phyloP scores from a whole-genome alignment of 2,888 invertebrate species.

The Oligia strigilis region DNA sequence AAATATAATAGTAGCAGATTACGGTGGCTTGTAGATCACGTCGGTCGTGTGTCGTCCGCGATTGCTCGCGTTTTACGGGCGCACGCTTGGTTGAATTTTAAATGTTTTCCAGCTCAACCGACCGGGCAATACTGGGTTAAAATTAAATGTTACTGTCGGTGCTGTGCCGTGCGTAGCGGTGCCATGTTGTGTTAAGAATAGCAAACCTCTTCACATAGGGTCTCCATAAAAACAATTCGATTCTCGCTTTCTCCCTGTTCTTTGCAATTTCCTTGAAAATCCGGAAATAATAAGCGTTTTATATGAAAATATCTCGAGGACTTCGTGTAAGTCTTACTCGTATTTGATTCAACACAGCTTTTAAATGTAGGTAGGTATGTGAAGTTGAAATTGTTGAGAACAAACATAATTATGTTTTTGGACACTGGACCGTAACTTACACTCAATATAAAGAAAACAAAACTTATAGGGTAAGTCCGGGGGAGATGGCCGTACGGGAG shows the following conservation, averaged over 20 bases:
- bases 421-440: too few relatives aligned
- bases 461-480: too few relatives aligned
- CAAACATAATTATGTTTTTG: not conserved
- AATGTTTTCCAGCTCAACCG: slow-evolving; percentile 60
- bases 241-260: slow-evolving; percentile 38
- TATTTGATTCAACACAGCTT: slow-evolving; percentile 20
- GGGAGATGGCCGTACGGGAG: too few relatives aligned
- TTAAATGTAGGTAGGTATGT: slow-evolving; percentile 1
- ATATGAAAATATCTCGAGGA: slow-evolving; percentile 29
- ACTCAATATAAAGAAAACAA: too few relatives aligned
- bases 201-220: slow-evolving; percentile 40
- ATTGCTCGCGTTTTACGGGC: slow-evolving; percentile 59
- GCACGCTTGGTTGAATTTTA: slow-evolving; percentile 63
- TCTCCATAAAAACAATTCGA: slow-evolving; percentile 56
- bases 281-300: slow-evolving; percentile 49
- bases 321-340: slow-evolving; percentile 11
- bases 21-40: slow-evolving; percentile 37
- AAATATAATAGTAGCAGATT: slow-evolving; percentile 54
- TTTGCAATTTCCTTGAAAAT: slow-evolving; percentile 49
- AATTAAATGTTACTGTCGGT: slow-evolving; percentile 46
- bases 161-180: slow-evolving; percentile 17
- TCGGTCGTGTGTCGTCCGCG: slow-evolving; percentile 37
- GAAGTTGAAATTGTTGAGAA: not conserved
- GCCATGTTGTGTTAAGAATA: slow-evolving; percentile 18
- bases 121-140: slow-evolving; percentile 52